Base-by-base conservation (phyloP, 2,113 vertebrate genomes). In the Elaphurus davidianus region DNA sequence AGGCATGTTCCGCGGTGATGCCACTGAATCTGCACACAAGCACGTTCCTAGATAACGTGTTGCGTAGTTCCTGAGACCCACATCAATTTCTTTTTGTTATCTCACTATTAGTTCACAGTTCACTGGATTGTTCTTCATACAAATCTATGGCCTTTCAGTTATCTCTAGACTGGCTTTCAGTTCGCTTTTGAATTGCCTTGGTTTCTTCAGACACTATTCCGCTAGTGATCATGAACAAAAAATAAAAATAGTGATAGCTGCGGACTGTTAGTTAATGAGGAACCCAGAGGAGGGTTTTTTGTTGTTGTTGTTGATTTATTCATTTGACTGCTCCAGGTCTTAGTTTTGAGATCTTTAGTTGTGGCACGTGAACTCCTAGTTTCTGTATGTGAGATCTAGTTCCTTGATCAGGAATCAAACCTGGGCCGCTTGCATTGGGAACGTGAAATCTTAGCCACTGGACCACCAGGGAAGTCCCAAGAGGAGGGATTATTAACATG, bases 221-320 rank as follows among this genome's bases (percentile, higher is more conserved):
- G 8, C 91, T 23, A 79, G 17, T 79, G 64, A 54, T 95, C 64
- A 67, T 81, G 82, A 81, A 47, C 79, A 50, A 87, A 92, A 94
- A 67, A 17, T 47, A 67, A 91, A 47, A 79, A 81, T 79, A 79
- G 40, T 54, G 55, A 45, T 45, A 86, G 16, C 81, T 64, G n/a
- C 47, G 30, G 50, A 67, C 50, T 45, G 0, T 57, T 19, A 57
- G 30, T 62, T 92, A 57, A 33, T 36, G 36, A 47, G 25, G 83
- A 81, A 43, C 50, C 71, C 14, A 27, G 83, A 40, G 19, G 67
- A 40, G n/a, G n/a, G n/a, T 12, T 23, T 11, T 19, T 23, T 9
- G 62, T 71, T 40, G n/a, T 23, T 40, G 19, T 40, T 40, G 19
- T 71, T 40, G 2, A 40, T 23, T 74, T 74, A 40, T 74, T 74